Percentiles rank a stretch among this genome's conserved stretches.
Conservation (phyloP, 1,140 invertebrate species). For the Anagrus nilaparvatae region DNA sequence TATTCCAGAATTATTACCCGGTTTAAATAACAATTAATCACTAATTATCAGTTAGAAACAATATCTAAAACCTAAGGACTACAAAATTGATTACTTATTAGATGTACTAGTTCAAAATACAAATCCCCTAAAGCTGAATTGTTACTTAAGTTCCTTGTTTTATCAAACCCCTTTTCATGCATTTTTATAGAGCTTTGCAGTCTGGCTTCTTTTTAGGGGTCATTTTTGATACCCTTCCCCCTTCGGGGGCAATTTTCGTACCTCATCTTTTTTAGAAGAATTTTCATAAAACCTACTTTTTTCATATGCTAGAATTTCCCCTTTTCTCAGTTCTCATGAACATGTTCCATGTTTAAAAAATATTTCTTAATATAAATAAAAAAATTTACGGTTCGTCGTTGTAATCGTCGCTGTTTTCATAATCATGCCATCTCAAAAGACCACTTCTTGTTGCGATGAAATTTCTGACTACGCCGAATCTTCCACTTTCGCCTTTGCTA, state of each 20-base stretch:
- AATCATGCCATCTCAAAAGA: constrained; percentile 74
- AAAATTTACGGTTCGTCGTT: constrained; percentile 53
- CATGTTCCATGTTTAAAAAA: constrained; percentile 10
- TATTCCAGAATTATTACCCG: no score
- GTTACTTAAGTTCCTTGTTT: no score
- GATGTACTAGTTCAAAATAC: no score
- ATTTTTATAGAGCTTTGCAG: no score
- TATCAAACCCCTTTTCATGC: no score
- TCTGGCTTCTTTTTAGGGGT: no score
- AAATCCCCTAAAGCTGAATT: no score
- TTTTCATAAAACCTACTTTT: constrained; percentile 1
- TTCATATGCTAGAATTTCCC: constrained; percentile 1
- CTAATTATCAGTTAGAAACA: no score
- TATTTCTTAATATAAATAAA: constrained; percentile 10
- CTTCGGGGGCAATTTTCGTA: constrained; percentile 1
- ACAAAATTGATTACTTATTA: no score
- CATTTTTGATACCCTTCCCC: no score
- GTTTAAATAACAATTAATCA: no score
- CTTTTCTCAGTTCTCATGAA: not conserved
- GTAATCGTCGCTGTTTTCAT: constrained; percentile 47
- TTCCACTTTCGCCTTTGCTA: constrained; percentile 76
- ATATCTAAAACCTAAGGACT: no score
- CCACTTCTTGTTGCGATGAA: constrained; percentile 87
- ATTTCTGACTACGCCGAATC: constrained; percentile 71
- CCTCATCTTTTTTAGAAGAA: constrained; percentile 5